Base-by-base conservation (phyloP, 1,140 invertebrate species). In the Lysiphlebus fabarum region DNA sequence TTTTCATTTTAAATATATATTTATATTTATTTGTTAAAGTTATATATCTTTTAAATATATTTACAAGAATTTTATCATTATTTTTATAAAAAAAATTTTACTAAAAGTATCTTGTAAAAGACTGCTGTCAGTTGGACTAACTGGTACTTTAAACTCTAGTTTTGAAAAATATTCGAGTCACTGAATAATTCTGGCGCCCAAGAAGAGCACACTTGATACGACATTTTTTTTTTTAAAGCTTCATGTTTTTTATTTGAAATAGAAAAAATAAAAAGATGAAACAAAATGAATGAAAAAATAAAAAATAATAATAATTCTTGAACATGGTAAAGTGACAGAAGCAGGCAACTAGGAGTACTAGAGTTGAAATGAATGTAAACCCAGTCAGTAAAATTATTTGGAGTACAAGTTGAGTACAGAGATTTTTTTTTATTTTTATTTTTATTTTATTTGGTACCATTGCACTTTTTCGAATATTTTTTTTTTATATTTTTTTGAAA, bases 111-210 rank as follows among this genome's bases (percentile, higher is more conserved):
- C 44, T n/a, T 12, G 33, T 45, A 34, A n/a, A n/a, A 56, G 42
- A 53, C 50, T 8, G 43, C 43, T 34, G 36, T 26, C 42, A 11
- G 42, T 14, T 14, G 17, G 14, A 37, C 54, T 47, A 56, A 56
- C 54, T 45, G 44, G 33, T 45, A 56, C 54, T 56, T 45, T 26
- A 36, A 33, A 56, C 33, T 45, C 48, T 26, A 26, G 17, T 26
- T 44, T 57, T 44, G n/a, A 14, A 36, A 12, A 57, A 54, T 57
- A 57, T 57, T 37, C 44, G 44, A 14, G 17, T 40, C 41, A 43
- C n/a, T 57, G 55, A 49, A 57, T 57, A 57, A 57, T 40, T 40
- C 37, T 38, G 33, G 36, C 45, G 14, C 51, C 51, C 40, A 41
- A 57, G 44, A 14, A 57, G 45, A 11, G 43, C 41, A 44, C 36